phyloP scores from a whole-genome alignment of 2,797 vertebrate genomes.

The Tadarida brasiliensis region DNA sequence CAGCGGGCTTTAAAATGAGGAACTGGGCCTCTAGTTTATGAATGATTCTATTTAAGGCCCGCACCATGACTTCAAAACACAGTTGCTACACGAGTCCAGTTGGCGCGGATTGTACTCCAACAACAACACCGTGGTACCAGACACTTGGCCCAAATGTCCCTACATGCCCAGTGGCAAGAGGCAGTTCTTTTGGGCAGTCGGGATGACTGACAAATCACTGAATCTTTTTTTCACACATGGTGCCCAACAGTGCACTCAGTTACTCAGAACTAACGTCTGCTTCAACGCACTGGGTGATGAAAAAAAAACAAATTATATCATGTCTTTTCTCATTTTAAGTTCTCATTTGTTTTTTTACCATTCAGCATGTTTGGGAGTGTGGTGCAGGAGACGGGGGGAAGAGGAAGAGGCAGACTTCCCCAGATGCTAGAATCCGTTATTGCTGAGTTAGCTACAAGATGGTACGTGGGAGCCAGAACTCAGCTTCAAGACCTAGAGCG shows the following conservation, averaged over 20 bases:
- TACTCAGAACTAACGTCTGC: not conserved
- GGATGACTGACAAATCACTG: not conserved
- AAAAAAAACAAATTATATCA: slow-evolving; percentile 20
- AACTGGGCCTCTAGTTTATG: not conserved
- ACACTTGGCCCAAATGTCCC: not conserved
- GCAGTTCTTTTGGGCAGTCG: not conserved
- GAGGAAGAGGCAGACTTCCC: slow-evolving; percentile 25
- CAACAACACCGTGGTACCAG: not conserved
- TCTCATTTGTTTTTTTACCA: slow-evolving; percentile 45
- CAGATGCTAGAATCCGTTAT: not conserved
- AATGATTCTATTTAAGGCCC: not conserved
- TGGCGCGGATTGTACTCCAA: not conserved
- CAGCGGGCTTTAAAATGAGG: not conserved
- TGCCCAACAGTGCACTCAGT: not conserved
- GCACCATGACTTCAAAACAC: not conserved
- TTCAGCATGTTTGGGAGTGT: slow-evolving; percentile 40
- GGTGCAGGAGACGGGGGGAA: not conserved
- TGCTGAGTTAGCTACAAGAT: not conserved
- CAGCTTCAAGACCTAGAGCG: not conserved
- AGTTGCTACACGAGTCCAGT: not conserved
- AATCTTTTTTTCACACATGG: not conserved
- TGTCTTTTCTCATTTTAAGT: slow-evolving; percentile 31
- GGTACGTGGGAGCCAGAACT: not conserved
- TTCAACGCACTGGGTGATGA: not conserved
- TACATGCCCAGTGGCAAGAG: not conserved